These are phyloP conservation scores for Gastrophryne carolinensis DNA, from an alignment of 2,797 vertebrate genomes.

Conservation along the genomic window DNA sequence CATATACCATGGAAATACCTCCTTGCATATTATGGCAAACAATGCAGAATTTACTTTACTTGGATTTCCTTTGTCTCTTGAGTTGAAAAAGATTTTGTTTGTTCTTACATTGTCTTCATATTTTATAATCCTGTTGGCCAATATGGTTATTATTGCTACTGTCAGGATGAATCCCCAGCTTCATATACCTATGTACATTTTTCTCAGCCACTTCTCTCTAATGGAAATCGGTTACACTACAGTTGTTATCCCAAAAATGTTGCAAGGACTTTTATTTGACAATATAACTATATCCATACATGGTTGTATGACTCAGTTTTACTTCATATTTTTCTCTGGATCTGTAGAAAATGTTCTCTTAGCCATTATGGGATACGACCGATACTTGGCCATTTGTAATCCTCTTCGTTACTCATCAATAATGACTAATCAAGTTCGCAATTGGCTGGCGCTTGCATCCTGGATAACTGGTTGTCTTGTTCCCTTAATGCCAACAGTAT, in stretches of 20 bases:
- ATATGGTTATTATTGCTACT: constrained; percentile 1
- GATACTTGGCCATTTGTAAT: too few relatives aligned
- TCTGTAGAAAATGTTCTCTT: too few relatives aligned
- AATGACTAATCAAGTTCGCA: constrained; percentile 18
- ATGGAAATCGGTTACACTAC: constrained; percentile 49
- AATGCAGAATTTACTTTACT: background rate
- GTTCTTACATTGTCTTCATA: too few relatives aligned
- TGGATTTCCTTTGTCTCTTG: constrained; percentile 14
- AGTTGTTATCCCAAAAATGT: constrained; percentile 35
- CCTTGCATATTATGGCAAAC: too few relatives aligned
- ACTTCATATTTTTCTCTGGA: too few relatives aligned
- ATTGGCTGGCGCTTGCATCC: background rate
- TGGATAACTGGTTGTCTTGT: constrained; percentile 39
- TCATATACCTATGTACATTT: too few relatives aligned
- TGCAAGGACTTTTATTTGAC: too few relatives aligned
- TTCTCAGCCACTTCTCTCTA: constrained; percentile 50
- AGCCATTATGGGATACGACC: too few relatives aligned
- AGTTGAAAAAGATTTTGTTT: too few relatives aligned
- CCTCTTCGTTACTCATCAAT: constrained; percentile 18
- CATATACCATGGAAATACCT: too few relatives aligned
- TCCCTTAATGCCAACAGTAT: constrained; percentile 40
- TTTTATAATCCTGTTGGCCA: constrained; percentile 37
- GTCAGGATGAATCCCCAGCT: constrained; percentile 19
- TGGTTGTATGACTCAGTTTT: too few relatives aligned
- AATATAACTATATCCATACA: too few relatives aligned